Evolutionary conservation across 2,797 vertebrate genomes (phyloP).

Genomic region (Coilia nasus): DNA sequence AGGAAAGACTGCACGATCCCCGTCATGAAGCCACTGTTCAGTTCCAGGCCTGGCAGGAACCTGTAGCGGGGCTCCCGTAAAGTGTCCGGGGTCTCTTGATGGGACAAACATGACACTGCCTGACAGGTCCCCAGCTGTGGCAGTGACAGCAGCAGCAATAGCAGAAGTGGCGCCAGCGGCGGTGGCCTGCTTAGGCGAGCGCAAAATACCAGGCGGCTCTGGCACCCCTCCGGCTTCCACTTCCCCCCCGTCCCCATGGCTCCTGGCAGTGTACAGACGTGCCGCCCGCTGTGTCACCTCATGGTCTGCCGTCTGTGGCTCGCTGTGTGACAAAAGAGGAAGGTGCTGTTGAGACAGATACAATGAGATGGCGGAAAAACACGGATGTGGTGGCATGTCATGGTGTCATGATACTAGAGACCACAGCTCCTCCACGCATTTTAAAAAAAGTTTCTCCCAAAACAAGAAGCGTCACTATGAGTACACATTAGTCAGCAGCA

Average conservation of each 20-base stretch:
- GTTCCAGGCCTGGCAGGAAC: background rate
- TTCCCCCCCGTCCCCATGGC: background rate
- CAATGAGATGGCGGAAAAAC: background rate
- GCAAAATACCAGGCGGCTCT: slow-evolving; percentile 23
- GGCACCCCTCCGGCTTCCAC: background rate
- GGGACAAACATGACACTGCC: slow-evolving; percentile 47
- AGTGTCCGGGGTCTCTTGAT: slow-evolving; percentile 30
- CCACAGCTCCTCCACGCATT: too few species aligned
- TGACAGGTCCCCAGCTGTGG: slow-evolving; percentile 57
- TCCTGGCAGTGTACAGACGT: background rate
- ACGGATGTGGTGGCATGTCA: too few species aligned
- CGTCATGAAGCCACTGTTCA: slow-evolving; percentile 62
- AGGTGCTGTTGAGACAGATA: background rate
- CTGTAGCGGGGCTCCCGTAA: slow-evolving; percentile 63
- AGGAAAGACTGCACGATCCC: slow-evolving; percentile 79
- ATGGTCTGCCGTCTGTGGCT: background rate
- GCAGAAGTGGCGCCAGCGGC: background rate
- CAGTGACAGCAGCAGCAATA: slow-evolving; percentile 21
- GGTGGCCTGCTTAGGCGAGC: slow-evolving; percentile 11
- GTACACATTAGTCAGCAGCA: too few species aligned
- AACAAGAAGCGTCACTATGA: too few species aligned
- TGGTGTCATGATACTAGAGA: too few species aligned
- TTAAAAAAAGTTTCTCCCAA: too few species aligned
- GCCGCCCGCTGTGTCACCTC: background rate
- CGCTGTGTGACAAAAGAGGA: background rate